Base-by-base conservation (phyloP, 2,113 vertebrate genomes). In the Dolichotis patagonum region DNA sequence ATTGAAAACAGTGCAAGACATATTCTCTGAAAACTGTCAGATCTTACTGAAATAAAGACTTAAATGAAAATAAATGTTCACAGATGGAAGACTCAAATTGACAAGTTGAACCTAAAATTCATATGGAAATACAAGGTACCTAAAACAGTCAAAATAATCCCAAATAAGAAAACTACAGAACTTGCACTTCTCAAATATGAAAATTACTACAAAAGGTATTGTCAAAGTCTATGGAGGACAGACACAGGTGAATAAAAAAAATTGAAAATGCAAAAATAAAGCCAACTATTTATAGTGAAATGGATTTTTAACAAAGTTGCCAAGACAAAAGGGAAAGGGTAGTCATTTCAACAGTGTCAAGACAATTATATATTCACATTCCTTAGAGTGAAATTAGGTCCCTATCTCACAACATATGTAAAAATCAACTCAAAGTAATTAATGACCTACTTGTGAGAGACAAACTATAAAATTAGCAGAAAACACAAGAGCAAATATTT, bases 361-460 rank as follows among this genome's bases (percentile, higher is more conserved):
- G 22, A 90, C 80, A 94, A 77, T 30, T 65, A 52, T 26, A 84
- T 84, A 80, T 65, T 32, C 87, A 77, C 46, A 84, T 60, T 30
- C 30, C 30, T 65, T 10, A 12, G 30, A 65, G 30, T 65, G 63
- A 65, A 65, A 65, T 32, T 32, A 32, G 46, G 73, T 28, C 63
- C 78, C 24, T 62, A 75, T 16, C 41, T 89, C 43, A 83, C 56
- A 90, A 56, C 35, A 90, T 32, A 58, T 1, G 81, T 16, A 93
- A 92, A 95, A 92, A 88, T 77, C 62, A 65, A 92, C 65, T 88
- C 30, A 88, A 88, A 92, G 24, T 88, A 82, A 7, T 77, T 17
- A 88, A 49, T 77, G 49, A 49, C 8, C 43, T 88, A 95, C 56
- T 63, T 30, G 28, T 43, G 75, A 77, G 2, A 84, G 67, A 46